Percentiles rank a stretch among this genome's conserved stretches.
phyloP scores from a whole-genome alignment of 2,113 vertebrate genomes.

The Nycticebus coucang region DNA sequence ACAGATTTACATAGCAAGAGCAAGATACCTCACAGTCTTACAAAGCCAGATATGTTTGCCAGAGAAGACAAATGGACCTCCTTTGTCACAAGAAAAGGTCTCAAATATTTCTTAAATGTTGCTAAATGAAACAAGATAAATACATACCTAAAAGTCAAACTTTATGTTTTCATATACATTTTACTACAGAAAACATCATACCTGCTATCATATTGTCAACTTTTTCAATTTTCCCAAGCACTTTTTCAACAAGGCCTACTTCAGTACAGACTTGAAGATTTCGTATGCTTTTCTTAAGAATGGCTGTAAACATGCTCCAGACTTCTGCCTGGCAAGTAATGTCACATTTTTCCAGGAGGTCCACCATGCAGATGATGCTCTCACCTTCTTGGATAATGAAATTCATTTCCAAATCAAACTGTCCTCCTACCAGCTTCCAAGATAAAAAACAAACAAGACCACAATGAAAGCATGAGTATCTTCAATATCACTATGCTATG shows the following conservation, averaged over 20 bases:
- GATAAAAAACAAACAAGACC: background rate
- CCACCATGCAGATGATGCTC: slow-evolving; percentile 96
- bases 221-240: slow-evolving; percentile 91
- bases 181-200: slow-evolving; percentile 68
- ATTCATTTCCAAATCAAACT: slow-evolving; percentile 99
- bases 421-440: slow-evolving; percentile 94
- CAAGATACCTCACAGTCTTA: too few species aligned
- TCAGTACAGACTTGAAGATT: slow-evolving; percentile 96
- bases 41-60: too few species aligned
- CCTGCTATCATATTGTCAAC: slow-evolving; percentile 97
- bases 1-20: too few species aligned
- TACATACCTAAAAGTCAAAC: background rate
- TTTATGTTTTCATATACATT: background rate
- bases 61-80: too few species aligned
- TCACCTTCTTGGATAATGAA: slow-evolving; percentile 98
- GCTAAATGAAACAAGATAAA: background rate
- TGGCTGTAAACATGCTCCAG: slow-evolving; percentile 98
- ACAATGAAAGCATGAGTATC: slow-evolving; percentile 21
- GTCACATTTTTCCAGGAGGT: slow-evolving; percentile 95
- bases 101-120: background rate
- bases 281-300: slow-evolving; percentile 97
- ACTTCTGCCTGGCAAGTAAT: slow-evolving; percentile 96
- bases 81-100: too few species aligned
- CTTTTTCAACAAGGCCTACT: slow-evolving; percentile 92
- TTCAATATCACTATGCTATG: background rate